Evolutionary conservation across 1,140 invertebrate species (phyloP), one percentile per base, ranked within the genome.

Genomic region (Drosophila subobscura): DNA sequence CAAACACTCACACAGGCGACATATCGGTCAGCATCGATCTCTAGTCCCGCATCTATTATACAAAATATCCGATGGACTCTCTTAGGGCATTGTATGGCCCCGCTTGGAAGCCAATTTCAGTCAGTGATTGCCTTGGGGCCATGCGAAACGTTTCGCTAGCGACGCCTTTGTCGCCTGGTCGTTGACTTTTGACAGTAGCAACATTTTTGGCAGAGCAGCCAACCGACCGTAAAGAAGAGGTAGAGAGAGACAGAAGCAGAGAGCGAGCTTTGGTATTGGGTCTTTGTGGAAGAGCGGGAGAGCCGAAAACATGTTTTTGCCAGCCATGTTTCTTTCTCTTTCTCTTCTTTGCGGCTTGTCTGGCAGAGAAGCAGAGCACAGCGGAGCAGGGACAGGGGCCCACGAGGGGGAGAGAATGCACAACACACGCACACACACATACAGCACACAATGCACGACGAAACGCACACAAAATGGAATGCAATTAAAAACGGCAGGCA

Each of bases 401-500:
- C 53, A 65, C 42, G 67, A 59, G 44, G 50, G 72, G 71, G 55
- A 59, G 61, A 64, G 66, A 66, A 52, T 72, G 54, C 61, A 63
- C 40, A 59, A 73, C 58, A 70, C 45, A 47, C 59, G 51, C 50
- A 68, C 42, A 54, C 40, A 50, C 42, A 42, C 46, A 59, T 40
- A 51, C 33, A 40, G 40, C 46, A 59, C 44, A 51, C 33, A 40
- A 70, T 56, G 63, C 37, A 54, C 46, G 41, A 57, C 46, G 41
- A 52, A 64, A 45, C 53, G 59, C 53, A 71, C 50, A 79, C 68
- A 85, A 85, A 86, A 86, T 86, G 81, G 77, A 86, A 86, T 86
- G 81, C 81, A 86, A 86, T 86, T 86, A 86, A 86, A 85, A 86
- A 60, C 81, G 81, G 74, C 83, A 81, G 83, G 83, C 83, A 85